Base-by-base conservation (phyloP, 92 coral and sea anemone genomes). In the Meandrina meandrites region DNA sequence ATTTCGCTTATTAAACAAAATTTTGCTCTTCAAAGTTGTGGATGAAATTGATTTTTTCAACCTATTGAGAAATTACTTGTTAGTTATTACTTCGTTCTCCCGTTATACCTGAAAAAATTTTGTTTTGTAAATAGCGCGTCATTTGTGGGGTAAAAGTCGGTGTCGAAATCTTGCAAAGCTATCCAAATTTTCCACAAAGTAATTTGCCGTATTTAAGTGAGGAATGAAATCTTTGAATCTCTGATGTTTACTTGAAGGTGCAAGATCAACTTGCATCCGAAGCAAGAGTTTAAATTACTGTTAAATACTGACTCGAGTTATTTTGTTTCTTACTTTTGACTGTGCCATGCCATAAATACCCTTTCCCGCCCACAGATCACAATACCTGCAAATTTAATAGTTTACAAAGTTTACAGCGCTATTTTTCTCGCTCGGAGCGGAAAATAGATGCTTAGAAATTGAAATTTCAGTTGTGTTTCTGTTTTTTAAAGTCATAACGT, bases 301-400 rank as follows among this genome's bases (percentile, higher is more conserved):
- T 76, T 69, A 76, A 75, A 77, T 34, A 75, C 75, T 51, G 27
- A 36, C 40, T 24, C 28, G 81, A 56, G 73, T 56, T 84, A 40
- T 84, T 75, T 75, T 57, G 73, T 84, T 76, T 69, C 42, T 45
- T 84, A 21, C 62, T 75, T 71, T 84, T 60, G 81, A 45, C 82
- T 64, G 47, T 48, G 24, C 51, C 66, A 30, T 71, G 76, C 60
- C 62, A 12, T 40, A 85, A 76, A 85, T 67, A 85, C 62, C 34
- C 62, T 78, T 15, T 60, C 83, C 88, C 88, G 88, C 88, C 83
- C 88, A 60, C 62, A 18, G 76, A 19, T 77, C 83, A 85, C 82
- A 85, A 60, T 62, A 76, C 88, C 82, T 58, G 88, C 45, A 85
- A 76, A 30, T 77, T 85, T 62, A 85, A 85, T 77, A 76, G 48